Evolutionary conservation across 2,888 invertebrate genomes (phyloP).

Genomic region (Drosophila antonietae): DNA sequence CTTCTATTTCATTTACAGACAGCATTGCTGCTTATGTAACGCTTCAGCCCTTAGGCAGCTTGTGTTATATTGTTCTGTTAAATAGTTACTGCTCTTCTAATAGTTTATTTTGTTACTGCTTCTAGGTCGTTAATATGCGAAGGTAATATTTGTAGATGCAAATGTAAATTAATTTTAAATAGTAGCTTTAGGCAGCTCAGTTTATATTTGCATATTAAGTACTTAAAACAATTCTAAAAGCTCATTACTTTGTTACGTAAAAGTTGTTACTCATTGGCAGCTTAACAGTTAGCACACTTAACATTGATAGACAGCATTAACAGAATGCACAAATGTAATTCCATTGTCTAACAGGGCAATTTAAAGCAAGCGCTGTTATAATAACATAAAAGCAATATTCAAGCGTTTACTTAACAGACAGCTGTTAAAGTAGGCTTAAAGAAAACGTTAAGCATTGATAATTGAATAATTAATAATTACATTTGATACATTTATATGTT

Average conservation of each 20-base stretch:
- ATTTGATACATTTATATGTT: background rate
- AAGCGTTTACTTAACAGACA: background rate
- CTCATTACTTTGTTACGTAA: background rate
- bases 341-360: background rate
- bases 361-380: background rate
- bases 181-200: background rate
- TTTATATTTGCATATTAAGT: background rate
- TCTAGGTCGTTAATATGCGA: background rate
- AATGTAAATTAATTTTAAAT: background rate
- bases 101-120: background rate
- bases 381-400: background rate
- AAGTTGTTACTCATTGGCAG: background rate
- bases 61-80: background rate
- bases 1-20: no score
- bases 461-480: background rate
- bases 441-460: background rate
- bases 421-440: background rate
- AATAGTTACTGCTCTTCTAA: background rate
- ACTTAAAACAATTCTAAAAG: background rate
- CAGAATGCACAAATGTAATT: background rate
- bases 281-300: background rate
- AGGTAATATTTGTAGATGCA: background rate
- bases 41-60: background rate
- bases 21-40: background rate
- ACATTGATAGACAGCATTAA: background rate